Evolutionary conservation across 2,113 vertebrate genomes (phyloP).

Genomic region (Saccopteryx bilineata): DNA sequence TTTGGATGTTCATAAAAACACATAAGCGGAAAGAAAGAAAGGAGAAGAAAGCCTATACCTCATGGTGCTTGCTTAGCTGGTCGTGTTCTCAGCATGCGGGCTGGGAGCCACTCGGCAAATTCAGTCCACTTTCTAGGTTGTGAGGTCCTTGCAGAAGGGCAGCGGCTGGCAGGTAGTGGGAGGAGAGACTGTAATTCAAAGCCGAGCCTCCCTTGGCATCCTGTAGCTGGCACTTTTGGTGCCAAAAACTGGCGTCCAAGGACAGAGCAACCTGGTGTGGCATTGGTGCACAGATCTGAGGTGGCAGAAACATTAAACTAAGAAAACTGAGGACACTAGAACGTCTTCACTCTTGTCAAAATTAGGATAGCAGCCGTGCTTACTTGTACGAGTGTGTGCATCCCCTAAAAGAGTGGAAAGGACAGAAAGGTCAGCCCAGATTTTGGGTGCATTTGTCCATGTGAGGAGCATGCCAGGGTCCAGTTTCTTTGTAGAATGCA

Average conservation of each 20-base stretch:
- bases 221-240: not conserved
- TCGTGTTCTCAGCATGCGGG: not conserved
- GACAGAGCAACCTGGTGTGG: not conserved
- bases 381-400: rapidly evolving
- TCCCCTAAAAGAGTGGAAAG: not conserved
- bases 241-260: not conserved
- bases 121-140: not conserved
- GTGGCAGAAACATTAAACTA: not conserved
- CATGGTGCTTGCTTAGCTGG: not conserved
- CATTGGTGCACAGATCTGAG: not conserved
- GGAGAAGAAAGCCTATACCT: not conserved
- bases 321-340: not conserved
- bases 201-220: not conserved
- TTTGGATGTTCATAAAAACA: constrained; percentile 70
- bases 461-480: not conserved
- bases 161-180: not conserved
- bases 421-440: not conserved
- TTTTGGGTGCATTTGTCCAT: not conserved
- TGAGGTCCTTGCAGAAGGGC: not conserved
- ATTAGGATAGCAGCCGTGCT: not conserved
- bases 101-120: not conserved
- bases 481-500: not conserved
- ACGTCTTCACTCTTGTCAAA: no score
- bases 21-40: constrained; percentile 1
- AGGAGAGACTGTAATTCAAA: not conserved